Evolutionary conservation across 2,113 vertebrate genomes (phyloP), one percentile per base, ranked within the genome.

Genomic region (Larimichthys crocea): DNA sequence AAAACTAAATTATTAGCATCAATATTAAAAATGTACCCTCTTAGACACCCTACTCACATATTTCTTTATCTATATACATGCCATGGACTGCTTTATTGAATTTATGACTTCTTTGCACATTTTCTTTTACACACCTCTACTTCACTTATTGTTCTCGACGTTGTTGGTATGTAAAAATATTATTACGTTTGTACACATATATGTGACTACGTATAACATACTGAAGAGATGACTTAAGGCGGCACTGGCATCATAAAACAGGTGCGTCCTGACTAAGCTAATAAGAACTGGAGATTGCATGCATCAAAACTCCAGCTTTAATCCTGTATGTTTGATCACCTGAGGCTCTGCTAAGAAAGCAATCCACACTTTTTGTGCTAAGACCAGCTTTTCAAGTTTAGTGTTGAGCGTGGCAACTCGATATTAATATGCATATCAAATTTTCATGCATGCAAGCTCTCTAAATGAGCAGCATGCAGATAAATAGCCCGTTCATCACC

Each of bases 401-500:
- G 11, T 1, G 2, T 50, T 12, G 31, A 52, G 22, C 11, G 20
- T 56, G 48, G 42, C 31, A 29, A 29, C 15, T 22, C 44, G 46
- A 52, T 17, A 19, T 66, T 11, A 12, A 31, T 24, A 44, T 40
- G 10, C 11, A 68, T 17, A n/a, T n/a, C 7, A 59, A 7, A 46
- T 48, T 48, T 29, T 63, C 10, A 40, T 57, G 40, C 1, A 35
- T 24, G 7, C 35, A 5, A 40, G 4, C 53, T 31, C 40, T 73
- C 2, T 20, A 50, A 50, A 50, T n/a, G 19, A 60, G 19, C 56
- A 52, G 26, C 5, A 2, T 22, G 53, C 20, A 61, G 29, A 20
- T 57, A 60, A 31, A 53, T 55, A 44, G 12, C 22, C 57, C 22
- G 57, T 62, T 53, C 76, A 50, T 70, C 35, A 79, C 76, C 66